Conservation (phyloP, 2,113 vertebrate genomes). For the Corythornis vintsioides region DNA sequence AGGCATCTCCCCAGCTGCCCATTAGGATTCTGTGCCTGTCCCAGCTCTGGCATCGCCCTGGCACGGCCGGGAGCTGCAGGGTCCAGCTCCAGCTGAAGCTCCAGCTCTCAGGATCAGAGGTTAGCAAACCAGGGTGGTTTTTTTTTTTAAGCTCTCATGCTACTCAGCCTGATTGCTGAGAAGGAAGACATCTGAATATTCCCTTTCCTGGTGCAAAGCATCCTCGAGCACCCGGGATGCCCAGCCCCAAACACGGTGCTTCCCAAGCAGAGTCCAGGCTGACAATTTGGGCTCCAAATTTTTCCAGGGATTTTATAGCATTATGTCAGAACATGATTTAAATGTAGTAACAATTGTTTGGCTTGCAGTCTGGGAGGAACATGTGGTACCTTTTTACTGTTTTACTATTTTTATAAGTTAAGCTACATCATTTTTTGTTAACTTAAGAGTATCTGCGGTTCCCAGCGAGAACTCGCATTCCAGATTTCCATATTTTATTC, state of each 20-base stretch:
- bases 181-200: background rate
- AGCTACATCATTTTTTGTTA: conserved; percentile 46
- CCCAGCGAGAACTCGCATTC: background rate
- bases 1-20: conserved; percentile 27
- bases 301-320: background rate
- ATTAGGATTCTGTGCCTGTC: background rate
- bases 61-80: background rate
- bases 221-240: background rate
- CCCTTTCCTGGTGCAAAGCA: background rate
- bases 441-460: conserved; percentile 31
- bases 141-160: background rate
- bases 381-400: background rate
- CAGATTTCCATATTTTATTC: conserved; percentile 2
- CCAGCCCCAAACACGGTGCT: background rate
- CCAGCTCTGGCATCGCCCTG: background rate
- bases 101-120: background rate
- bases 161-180: background rate
- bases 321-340: conserved; percentile 41
- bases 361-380: background rate
- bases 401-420: conserved; percentile 61
- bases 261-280: background rate
- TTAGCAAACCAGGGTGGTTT: background rate
- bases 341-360: conserved; percentile 25
- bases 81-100: background rate
- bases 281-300: background rate